Base-by-base conservation (phyloP, 1,140 invertebrate genomes). In the Ceratoteleas bidentatus region DNA sequence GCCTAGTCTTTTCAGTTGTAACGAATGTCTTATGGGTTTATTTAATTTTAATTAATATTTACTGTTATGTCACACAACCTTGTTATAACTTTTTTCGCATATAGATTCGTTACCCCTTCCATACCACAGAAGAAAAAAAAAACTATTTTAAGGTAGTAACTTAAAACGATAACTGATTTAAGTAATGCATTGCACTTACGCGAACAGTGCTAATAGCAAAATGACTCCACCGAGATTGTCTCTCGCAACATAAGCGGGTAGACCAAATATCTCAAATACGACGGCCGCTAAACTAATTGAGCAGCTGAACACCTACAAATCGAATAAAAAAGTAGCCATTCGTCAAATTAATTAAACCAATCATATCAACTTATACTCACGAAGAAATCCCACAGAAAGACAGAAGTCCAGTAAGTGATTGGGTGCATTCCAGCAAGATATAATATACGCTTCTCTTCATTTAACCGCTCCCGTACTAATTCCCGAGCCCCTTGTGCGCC, bases 361-460 rank as follows among this genome's bases (percentile, higher is more conserved):
- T 11, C 6, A 6, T 3, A 6, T 11, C 36, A 9, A 6, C 10
- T 8, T 40, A 56, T 53, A 66, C 72, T 91, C 64, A 94, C 93
- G 14, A 93, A 73, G 43, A 93, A 91, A 69, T 95, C 94, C 92
- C 93, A 94, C 8, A 93, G 75, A 45, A 94, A 92, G 3, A 92
- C 91, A 2, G 93, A 91, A 10, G 90, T 87, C 93, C 94, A 94
- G 81, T 94, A 94, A 56, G 92, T 92, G 6, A 91, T 84, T 0
- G 93, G 93, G 52, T 90, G 90, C 15, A 94, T 93, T 2, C 93
- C 94, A 56, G 93, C 92, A 40, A 95, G 86, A 50, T 93, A 91
- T 64, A 94, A 93, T 85, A 95, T 93, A n/a, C 94, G 87, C 82
- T 94, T 94, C 82, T 94, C 92, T 65, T 93, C 93, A 6, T 89